Evolutionary conservation across 2,888 invertebrate species (phyloP), one percentile per base, ranked within the genome.

Genomic region (Apomyelois bistriatella): DNA sequence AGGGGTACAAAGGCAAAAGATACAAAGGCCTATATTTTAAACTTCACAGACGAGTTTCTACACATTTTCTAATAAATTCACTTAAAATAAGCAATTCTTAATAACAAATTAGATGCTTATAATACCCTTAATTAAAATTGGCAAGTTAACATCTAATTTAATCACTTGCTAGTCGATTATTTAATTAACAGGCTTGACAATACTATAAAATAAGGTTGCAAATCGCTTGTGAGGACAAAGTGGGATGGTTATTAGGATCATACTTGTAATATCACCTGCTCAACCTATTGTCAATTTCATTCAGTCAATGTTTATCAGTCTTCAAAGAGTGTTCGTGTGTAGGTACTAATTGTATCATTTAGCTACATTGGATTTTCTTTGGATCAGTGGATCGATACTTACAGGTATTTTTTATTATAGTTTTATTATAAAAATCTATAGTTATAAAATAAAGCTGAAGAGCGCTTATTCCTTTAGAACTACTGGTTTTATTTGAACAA

Each of bases 341-440:
- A n/a, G n/a, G n/a, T n/a, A n/a, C 35, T 35, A 47, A 47, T 64
- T 64, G 48, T 61, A 62, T 58, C 57, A 64, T 62, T 59, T 40
- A 12, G 37, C 42, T 43, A 28, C 56, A 60, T 61, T 65, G 59
- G 52, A 48, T 53, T 4, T 52, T 22, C 40, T 51, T 22, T 22
- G 22, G 22, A 22, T 22, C 22, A 22, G 59, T 56, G 58, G 61
- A 68, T 65, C 60, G 58, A 53, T 60, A 13, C 7, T 28, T 3
- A 36, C 47, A 47, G 47, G 47, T 47, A 47, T 16, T 41, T 22
- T 5, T 22, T 22, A 22, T 22, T 22, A 22, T 22, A n/a, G n/a
- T n/a, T n/a, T n/a, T n/a, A n/a, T n/a, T n/a, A n/a, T n/a, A n/a
- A n/a, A n/a, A n/a, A n/a, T n/a, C n/a, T n/a, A n/a, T n/a, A n/a